Conservation (phyloP, 2,888 invertebrate species). For the Mythimna ferrago region DNA sequence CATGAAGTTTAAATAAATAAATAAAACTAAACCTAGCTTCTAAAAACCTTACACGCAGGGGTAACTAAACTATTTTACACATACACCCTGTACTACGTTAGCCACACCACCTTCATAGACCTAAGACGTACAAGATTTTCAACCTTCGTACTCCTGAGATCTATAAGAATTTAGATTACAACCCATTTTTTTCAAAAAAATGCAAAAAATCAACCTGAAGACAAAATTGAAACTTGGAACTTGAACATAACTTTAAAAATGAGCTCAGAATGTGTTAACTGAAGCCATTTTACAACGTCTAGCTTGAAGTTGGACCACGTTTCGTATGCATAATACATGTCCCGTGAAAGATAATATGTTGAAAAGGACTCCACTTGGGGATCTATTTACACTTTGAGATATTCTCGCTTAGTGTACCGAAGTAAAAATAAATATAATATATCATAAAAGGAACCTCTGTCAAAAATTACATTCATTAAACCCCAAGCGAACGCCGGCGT, state of each 20-base stretch:
- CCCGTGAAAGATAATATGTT: slow-evolving; percentile 46
- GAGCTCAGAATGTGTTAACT: slow-evolving; percentile 54
- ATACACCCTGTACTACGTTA: neutral
- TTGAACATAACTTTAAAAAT: slow-evolving; percentile 44
- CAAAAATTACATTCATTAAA: no score
- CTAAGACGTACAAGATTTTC: no score
- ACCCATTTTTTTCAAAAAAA: neutral
- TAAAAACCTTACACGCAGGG: neutral
- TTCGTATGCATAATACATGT: slow-evolving; percentile 59
- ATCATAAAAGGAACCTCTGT: no score
- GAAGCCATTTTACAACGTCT: slow-evolving; percentile 60
- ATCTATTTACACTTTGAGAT: slow-evolving; percentile 48
- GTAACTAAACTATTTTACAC: neutral
- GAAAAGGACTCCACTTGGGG: slow-evolving; percentile 22
- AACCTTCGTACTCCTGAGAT: neutral
- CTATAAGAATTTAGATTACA: neutral
- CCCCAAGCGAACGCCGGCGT: no score
- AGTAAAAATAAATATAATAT: no score
- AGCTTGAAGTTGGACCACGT: slow-evolving; percentile 32
- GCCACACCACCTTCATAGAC: neutral
- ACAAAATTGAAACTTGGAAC: slow-evolving; percentile 47
- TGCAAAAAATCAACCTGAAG: slow-evolving; percentile 8
- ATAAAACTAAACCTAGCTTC: neutral
- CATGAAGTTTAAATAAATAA: no score
- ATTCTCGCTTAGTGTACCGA: slow-evolving; percentile 35